A percentile compares a stretch with the other conserved stretches of the same genome.
These are phyloP conservation scores for Speoplatyrhinus poulsoni DNA, from an alignment of 2,113 vertebrate genomes.

Conservation along the genomic window DNA sequence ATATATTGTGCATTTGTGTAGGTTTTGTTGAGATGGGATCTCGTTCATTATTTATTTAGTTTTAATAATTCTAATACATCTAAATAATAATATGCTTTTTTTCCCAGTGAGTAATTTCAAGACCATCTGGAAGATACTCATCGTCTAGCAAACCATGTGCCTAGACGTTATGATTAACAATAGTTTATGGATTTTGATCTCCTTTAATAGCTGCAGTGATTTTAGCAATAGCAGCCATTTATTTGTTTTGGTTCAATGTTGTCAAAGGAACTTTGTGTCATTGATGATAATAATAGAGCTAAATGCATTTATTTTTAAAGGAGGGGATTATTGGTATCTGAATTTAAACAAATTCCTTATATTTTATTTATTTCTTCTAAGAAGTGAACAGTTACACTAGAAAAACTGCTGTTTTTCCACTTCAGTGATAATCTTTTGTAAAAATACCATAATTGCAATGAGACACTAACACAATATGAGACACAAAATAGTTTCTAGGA, in stretches of 20 bases:
- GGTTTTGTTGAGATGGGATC: not conserved
- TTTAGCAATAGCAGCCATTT: no score
- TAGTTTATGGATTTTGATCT: not conserved
- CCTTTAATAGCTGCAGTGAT: not conserved
- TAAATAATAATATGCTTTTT: not conserved
- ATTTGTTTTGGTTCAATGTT: no score
- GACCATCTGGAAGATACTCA: not conserved
- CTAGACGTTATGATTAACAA: not conserved
- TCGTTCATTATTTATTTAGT: not conserved
- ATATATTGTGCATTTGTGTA: not conserved
- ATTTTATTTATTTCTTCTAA: no score
- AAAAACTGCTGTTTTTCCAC: not conserved
- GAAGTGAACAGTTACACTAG: no score
- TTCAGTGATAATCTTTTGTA: not conserved
- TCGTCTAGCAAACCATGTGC: not conserved
- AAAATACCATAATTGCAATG: not conserved
- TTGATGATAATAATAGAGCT: no score
- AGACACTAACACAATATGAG: constrained; percentile 1
- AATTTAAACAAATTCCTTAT: no score
- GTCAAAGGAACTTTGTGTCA: no score
- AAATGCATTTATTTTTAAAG: no score
- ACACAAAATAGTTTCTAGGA: not conserved
- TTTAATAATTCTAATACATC: not conserved
- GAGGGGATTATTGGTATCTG: no score
- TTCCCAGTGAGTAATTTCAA: not conserved